Evolutionary conservation across 2,113 vertebrate genomes (phyloP), one percentile per base, ranked within the genome.

Genomic region (Strigops habroptila): DNA sequence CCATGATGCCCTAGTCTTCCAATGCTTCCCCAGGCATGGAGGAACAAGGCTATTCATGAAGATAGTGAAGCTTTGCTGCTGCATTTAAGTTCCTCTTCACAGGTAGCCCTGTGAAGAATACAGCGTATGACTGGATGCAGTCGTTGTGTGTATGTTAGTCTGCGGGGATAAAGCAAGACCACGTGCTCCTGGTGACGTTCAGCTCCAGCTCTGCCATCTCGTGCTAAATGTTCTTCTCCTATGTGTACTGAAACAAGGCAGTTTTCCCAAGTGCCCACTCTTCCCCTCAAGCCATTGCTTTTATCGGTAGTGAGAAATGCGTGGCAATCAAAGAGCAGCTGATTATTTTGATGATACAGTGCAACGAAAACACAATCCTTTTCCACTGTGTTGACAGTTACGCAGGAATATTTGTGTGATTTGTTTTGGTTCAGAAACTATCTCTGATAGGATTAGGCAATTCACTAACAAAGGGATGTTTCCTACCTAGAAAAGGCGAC

Each of bases 11-110:
- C n/a, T 76, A 9, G 31, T 39, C 68, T 89, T 39, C 53, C 44
- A 52, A 5, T 0, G 1, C 19, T 73, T 67, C 35, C 33, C 33
- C 18, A 46, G 49, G 17, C 16, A 65, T 0, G 0, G 19, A 49
- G 27, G 24, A 81, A 10, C 10, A 19, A 43, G 17, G 25, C n/a
- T 64, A n/a, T 10, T 57, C 25, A n/a, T 57, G 37, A 51, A 30
- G 44, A 27, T 0, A 31, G 30, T 13, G 11, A 24, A 81, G 27
- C 28, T 87, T 64, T 86, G 60, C 44, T 83, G 73, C 8, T 71
- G 46, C 25, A 18, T 62, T 75, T 17, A 28, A 37, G 12, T 53
- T 77, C 46, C 19, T n/a, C 60, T 53, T 51, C 64, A 33, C 41
- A 44, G 14, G 46, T 30, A 65, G 22, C 24, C 39, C 33, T 59